Evolutionary conservation across 2,113 vertebrate genomes (phyloP).

Genomic region (Anolis carolinensis): DNA sequence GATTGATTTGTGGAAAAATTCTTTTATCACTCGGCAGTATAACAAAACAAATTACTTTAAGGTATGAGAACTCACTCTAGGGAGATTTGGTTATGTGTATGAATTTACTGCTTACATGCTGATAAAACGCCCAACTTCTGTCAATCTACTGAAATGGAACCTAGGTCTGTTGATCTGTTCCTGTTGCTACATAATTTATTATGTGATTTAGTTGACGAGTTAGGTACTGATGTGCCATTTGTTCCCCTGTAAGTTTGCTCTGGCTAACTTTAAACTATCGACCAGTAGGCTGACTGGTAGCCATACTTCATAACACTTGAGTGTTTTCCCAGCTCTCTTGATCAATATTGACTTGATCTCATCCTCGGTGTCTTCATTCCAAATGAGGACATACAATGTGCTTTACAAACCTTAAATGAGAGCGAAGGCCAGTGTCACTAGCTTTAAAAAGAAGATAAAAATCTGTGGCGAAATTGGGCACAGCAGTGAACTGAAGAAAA

Average conservation of each 20-base stretch:
- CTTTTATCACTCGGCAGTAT: neutral
- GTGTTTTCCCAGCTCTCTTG: constrained; percentile 23
- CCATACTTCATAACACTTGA: constrained; percentile 15
- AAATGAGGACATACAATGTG: neutral
- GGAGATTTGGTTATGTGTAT: neutral
- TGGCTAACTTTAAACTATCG: constrained; percentile 39
- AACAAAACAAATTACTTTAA: neutral
- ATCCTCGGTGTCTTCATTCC: constrained; percentile 25
- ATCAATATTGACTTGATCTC: constrained; percentile 42
- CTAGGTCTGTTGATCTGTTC: neutral
- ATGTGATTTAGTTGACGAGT: rapidly evolving
- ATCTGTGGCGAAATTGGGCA: constrained; percentile 19
- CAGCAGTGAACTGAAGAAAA: neutral
- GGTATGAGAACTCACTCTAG: neutral
- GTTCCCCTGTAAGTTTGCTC: constrained; percentile 10
- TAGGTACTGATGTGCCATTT: neutral
- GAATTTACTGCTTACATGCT: neutral
- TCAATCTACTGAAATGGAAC: neutral
- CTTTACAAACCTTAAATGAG: neutral
- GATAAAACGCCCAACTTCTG: neutral
- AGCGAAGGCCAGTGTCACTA: neutral
- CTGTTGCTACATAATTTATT: neutral
- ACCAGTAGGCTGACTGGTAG: neutral
- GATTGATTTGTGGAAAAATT: neutral
- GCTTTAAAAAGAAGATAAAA: neutral